Conservation (phyloP, 2,113 vertebrate species). For the Otocyon megalotis region DNA sequence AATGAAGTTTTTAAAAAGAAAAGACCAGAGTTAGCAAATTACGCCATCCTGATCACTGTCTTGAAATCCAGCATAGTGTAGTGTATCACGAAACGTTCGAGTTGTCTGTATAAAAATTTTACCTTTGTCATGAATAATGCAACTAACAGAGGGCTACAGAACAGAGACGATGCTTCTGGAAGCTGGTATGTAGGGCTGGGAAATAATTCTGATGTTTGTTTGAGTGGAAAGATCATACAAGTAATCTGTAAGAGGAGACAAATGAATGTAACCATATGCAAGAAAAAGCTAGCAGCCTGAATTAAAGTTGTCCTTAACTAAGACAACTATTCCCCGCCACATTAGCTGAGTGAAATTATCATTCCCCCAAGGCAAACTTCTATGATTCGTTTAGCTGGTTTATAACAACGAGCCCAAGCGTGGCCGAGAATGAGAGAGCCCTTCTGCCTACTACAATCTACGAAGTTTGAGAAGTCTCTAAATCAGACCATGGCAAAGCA, state of each 20-base stretch:
- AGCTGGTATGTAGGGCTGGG: not conserved
- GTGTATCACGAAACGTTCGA: not conserved
- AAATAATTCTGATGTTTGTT: not conserved
- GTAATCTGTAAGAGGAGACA: not conserved
- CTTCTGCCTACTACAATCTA: not conserved
- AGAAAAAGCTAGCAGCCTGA: constrained; percentile 3
- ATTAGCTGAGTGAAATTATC: not conserved
- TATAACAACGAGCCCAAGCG: not conserved
- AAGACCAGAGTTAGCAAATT: not conserved
- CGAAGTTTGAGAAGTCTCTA: not conserved
- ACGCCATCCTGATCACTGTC: not conserved
- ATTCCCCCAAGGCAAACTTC: not conserved
- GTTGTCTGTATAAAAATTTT: not conserved
- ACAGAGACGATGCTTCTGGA: not conserved
- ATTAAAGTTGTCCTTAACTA: not conserved
- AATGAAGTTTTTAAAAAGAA: constrained; percentile 14
- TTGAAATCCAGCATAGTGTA: not conserved
- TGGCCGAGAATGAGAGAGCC: not conserved
- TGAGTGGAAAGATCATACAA: not conserved
- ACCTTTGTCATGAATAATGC: not conserved
- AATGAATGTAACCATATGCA: not conserved
- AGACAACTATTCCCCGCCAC: not conserved
- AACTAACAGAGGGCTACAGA: not conserved
- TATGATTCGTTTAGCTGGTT: not conserved
- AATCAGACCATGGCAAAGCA: not conserved